These are phyloP conservation scores for Hippocampus comes DNA, from an alignment of 2,113 vertebrate species.

Conservation along the genomic window DNA sequence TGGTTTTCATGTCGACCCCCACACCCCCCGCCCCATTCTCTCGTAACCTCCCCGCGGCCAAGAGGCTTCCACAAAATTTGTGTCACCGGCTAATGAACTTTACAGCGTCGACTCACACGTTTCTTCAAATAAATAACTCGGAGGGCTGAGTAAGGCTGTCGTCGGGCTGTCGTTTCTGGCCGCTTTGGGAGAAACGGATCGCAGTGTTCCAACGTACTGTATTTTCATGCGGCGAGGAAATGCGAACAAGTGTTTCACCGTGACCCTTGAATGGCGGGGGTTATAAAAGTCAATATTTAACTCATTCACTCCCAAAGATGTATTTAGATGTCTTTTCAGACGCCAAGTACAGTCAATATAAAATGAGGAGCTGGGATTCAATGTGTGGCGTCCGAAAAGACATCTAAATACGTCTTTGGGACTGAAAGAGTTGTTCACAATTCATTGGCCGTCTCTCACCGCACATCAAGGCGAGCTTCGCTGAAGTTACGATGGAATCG, in stretches of 20 bases:
- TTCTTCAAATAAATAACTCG: conserved; percentile 44
- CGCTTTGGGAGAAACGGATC: not conserved
- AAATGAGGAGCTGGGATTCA: no score
- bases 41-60: conserved; percentile 26
- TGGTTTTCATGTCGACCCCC: conserved; percentile 23
- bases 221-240: not conserved
- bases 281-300: not conserved
- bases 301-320: not conserved
- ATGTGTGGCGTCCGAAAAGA: no score
- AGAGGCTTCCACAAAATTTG: conserved; percentile 37
- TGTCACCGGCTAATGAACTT: conserved; percentile 55
- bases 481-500: not conserved
- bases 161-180: not conserved
- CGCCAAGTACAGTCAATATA: not conserved
- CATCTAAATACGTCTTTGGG: no score
- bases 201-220: not conserved
- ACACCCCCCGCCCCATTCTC: not conserved
- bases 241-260: not conserved
- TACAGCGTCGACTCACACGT: conserved; percentile 44
- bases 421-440: not conserved
- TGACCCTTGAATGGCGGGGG: not conserved
- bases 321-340: not conserved
- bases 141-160: conserved; percentile 17
- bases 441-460: no score
- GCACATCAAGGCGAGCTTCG: not conserved